Evolutionary conservation across 2,888 invertebrate species (phyloP).

Genomic region (Pediacus dermestoides): DNA sequence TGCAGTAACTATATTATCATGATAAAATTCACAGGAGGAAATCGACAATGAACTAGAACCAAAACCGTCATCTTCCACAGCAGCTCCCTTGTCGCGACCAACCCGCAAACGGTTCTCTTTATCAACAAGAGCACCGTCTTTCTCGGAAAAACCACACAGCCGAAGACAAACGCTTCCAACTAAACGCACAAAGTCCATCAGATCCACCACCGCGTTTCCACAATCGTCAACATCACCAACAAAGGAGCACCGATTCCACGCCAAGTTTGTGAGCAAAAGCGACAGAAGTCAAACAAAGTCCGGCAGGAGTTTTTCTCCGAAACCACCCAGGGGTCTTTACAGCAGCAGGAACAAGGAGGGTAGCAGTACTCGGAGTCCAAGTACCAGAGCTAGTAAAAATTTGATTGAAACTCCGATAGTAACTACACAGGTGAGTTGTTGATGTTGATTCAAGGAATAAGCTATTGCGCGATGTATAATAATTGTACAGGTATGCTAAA

Average conservation of each 20-base stretch:
- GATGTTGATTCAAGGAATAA: slow-evolving; percentile 2
- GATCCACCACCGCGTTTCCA: slow-evolving; percentile 20
- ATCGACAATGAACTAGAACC: slow-evolving; percentile 36
- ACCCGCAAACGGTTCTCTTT: slow-evolving; percentile 34
- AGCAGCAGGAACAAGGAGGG: slow-evolving; percentile 33
- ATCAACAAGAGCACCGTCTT: slow-evolving; percentile 22
- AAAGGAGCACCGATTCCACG: slow-evolving; percentile 40
- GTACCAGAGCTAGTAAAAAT: slow-evolving; percentile 7
- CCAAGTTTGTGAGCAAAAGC: no score
- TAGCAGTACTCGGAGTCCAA: slow-evolving; percentile 7
- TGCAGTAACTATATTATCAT: no score
- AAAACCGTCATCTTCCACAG: slow-evolving; percentile 18
- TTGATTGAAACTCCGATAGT: slow-evolving; percentile 6
- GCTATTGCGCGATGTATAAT: no score
- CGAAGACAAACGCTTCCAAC: slow-evolving; percentile 12
- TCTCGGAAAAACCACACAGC: slow-evolving; percentile 12
- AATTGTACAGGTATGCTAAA: no score
- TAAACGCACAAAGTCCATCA: slow-evolving; percentile 10
- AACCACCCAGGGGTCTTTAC: slow-evolving; percentile 35
- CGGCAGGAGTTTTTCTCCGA: slow-evolving; percentile 12
- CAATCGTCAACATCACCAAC: background rate
- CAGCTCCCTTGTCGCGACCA: slow-evolving; percentile 23
- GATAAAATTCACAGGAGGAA: slow-evolving; percentile 30
- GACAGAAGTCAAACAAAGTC: no score
- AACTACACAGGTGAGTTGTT: slow-evolving; percentile 22